phyloP scores from a whole-genome alignment of 2,797 vertebrate species.

The Neosilurus mollespiculum region DNA sequence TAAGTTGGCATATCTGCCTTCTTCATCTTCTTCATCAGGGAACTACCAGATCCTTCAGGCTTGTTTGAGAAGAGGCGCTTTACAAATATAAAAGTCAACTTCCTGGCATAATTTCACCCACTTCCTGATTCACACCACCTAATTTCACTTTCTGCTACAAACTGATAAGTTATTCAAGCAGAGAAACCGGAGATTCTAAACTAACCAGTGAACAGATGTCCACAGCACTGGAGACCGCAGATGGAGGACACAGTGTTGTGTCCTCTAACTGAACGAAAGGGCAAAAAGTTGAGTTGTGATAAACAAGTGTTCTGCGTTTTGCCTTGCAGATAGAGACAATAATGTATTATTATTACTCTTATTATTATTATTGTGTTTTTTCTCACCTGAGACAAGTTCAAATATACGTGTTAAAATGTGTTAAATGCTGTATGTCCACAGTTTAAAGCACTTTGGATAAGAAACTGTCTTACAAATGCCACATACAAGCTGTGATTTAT shows the following conservation, averaged over 20 bases:
- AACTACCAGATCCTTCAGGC: background rate
- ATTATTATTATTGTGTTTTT: background rate
- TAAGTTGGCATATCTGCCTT: background rate
- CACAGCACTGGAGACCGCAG: background rate
- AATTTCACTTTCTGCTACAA: background rate
- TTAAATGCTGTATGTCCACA: background rate
- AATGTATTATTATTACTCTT: background rate
- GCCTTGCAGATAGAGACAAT: background rate
- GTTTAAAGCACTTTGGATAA: background rate
- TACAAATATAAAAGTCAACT: background rate
- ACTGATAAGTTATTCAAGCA: background rate
- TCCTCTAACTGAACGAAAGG: background rate
- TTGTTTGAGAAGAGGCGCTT: background rate
- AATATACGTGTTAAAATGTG: constrained; percentile 2
- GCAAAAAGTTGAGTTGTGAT: background rate
- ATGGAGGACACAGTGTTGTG: background rate
- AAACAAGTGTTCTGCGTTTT: background rate
- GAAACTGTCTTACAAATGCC: constrained; percentile 9
- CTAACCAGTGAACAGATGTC: background rate
- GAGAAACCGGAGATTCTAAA: background rate
- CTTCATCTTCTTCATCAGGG: background rate
- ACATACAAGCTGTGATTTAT: constrained; percentile 63
- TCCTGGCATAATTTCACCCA: background rate
- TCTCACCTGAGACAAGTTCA: background rate
- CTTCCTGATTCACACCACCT: background rate